Percentiles rank a stretch among this genome's conserved stretches.
Evolutionary conservation across 2,797 vertebrate species (phyloP).

Genomic region (Diplodus puntazzo): DNA sequence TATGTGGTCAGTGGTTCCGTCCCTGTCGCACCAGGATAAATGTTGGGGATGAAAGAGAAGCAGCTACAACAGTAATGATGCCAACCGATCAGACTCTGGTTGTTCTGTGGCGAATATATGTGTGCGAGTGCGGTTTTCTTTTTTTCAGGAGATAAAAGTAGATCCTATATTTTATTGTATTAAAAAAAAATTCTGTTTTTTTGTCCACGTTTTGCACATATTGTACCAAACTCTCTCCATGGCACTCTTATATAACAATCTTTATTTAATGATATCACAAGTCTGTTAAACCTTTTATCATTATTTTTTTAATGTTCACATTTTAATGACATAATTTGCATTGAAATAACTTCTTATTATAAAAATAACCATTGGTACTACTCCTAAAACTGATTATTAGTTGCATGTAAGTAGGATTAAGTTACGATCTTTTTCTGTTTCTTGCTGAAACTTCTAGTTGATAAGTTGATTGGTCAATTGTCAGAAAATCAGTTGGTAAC

Average conservation of each 20-base stretch:
- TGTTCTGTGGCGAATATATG: not conserved
- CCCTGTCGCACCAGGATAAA: not conserved
- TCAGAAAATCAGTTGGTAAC: not conserved
- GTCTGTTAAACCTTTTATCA: too few species aligned
- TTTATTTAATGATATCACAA: too few species aligned
- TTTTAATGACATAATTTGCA: too few species aligned
- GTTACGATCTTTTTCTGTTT: too few species aligned
- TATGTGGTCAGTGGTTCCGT: not conserved
- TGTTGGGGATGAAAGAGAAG: slow-evolving; percentile 1
- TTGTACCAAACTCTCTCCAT: not conserved
- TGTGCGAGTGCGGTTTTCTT: not conserved
- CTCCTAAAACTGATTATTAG: too few species aligned
- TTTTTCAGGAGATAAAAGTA: not conserved
- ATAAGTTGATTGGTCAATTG: not conserved
- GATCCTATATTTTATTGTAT: not conserved
- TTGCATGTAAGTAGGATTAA: too few species aligned
- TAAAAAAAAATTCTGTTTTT: not conserved
- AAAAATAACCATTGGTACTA: too few species aligned
- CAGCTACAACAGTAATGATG: not conserved
- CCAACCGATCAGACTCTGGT: slow-evolving; percentile 6
- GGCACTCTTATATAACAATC: too few species aligned
- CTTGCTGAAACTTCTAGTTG: not conserved
- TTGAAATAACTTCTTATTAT: too few species aligned
- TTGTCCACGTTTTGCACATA: too few species aligned
- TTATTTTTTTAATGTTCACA: too few species aligned